These are phyloP conservation scores for Agelaius phoeniceus DNA, from an alignment of 2,113 vertebrate genomes.

Conservation along the genomic window DNA sequence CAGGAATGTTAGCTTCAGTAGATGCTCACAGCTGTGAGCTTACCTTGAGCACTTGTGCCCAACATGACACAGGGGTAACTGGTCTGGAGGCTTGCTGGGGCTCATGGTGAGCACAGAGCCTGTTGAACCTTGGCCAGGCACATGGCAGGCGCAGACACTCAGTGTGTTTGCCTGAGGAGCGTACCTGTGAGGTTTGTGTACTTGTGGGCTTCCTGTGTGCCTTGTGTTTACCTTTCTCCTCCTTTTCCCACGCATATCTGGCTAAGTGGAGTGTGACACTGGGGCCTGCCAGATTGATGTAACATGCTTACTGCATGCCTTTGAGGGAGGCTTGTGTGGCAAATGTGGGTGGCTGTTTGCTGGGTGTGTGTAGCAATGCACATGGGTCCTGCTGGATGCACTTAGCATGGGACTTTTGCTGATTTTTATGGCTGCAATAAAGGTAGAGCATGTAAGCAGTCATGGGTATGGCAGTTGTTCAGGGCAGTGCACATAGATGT, in stretches of 20 bases:
- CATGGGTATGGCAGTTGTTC: not conserved
- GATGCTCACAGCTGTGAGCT: not conserved
- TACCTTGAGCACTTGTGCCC: not conserved
- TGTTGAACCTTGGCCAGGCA: not conserved
- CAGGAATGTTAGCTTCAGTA: not conserved
- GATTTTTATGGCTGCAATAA: not conserved
- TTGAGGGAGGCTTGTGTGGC: not conserved
- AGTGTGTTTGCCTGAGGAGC: not conserved
- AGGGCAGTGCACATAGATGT: fast-evolving
- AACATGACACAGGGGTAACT: not conserved
- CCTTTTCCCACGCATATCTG: not conserved
- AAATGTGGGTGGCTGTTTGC: not conserved
- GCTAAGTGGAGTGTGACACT: not conserved
- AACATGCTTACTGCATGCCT: not conserved
- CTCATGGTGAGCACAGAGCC: not conserved
- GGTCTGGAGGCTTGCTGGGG: not conserved
- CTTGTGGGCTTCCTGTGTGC: not conserved
- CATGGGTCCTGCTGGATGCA: fast-evolving
- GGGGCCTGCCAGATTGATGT: not conserved
- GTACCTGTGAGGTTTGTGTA: not conserved
- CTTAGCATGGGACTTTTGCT: fast-evolving
- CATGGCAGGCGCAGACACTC: not conserved
- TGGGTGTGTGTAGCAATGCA: not conserved
- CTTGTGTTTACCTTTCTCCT: constrained; percentile 1
- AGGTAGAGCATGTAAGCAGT: not conserved